Percentiles rank a stretch among this genome's conserved stretches.
Evolutionary conservation across 1,140 invertebrate species (phyloP).

Genomic region (Ceratina calcarata): DNA sequence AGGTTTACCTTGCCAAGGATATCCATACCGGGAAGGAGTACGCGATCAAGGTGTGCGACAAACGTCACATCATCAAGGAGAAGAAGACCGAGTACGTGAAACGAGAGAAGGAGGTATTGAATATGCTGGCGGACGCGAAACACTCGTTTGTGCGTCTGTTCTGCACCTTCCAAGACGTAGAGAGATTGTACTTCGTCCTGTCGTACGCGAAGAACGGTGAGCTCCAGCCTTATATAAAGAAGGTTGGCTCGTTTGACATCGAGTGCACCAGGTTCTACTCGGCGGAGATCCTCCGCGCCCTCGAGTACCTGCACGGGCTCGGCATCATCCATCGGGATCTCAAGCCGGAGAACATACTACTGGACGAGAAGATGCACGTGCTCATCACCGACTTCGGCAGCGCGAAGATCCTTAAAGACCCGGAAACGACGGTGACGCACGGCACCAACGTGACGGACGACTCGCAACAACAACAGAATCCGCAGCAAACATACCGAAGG

Average conservation of each 20-base stretch:
- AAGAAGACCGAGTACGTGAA: constrained; percentile 96
- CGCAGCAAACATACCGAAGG: constrained; percentile 68
- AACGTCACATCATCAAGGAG: constrained; percentile 94
- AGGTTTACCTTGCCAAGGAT: constrained; percentile 96
- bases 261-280: constrained; percentile 95
- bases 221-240: constrained; percentile 94
- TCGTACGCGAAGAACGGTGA: constrained; percentile 98
- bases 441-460: constrained; percentile 9
- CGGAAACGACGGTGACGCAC: constrained; percentile 47
- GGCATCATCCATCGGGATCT: constrained; percentile 96
- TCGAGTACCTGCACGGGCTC: constrained; percentile 95
- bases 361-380: constrained; percentile 97
- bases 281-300: constrained; percentile 93
- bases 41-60: constrained; percentile 99
- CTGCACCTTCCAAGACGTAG: constrained; percentile 97
- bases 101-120: constrained; percentile 94
- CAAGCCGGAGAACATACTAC: constrained; percentile 93
- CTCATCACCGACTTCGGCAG: constrained; percentile 99
- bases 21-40: constrained; percentile 93
- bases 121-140: constrained; percentile 85
- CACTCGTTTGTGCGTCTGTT: constrained; percentile 95
- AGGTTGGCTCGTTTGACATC: constrained; percentile 93
- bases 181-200: constrained; percentile 97
- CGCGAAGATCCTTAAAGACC: constrained; percentile 89
- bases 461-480: constrained; percentile 53